Conservation (phyloP, 2,113 vertebrate species). For the Entelurus aequoreus region DNA sequence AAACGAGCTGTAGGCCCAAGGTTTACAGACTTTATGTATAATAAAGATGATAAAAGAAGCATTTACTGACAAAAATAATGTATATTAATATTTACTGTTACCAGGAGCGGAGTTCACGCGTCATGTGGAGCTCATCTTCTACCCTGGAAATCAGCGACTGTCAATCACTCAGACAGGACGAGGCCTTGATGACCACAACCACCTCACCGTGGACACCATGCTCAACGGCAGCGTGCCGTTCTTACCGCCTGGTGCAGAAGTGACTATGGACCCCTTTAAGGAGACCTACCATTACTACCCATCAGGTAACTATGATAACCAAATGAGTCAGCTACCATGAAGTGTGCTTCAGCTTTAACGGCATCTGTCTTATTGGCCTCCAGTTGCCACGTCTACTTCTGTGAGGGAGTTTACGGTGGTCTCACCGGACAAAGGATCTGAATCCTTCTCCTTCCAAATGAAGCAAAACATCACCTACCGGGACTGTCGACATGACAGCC, state of each 20-base stretch:
- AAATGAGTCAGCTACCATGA: not conserved
- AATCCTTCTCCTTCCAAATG: slow-evolving; percentile 78
- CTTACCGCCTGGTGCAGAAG: slow-evolving; percentile 70
- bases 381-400: slow-evolving; percentile 78
- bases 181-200: slow-evolving; percentile 83
- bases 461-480: slow-evolving; percentile 84
- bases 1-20: too few species aligned
- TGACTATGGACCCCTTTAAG: slow-evolving; percentile 80
- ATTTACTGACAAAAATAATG: not conserved
- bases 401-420: slow-evolving; percentile 74
- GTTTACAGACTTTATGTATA: not conserved
- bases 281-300: slow-evolving; percentile 85
- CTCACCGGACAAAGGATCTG: slow-evolving; percentile 62
- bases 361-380: not conserved
- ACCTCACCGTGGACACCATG: slow-evolving; percentile 78
- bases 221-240: slow-evolving; percentile 81
- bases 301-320: slow-evolving; percentile 71
- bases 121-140: slow-evolving; percentile 80
- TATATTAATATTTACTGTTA: not conserved
- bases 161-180: slow-evolving; percentile 77
- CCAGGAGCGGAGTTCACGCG: slow-evolving; percentile 86
- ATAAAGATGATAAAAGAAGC: not conserved
- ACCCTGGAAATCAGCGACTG: slow-evolving; percentile 80
- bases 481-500: slow-evolving; percentile 69
- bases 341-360: not conserved